phyloP scores from a whole-genome alignment of 92 coral and sea anemone genomes.

The Zoanthus sociatus region DNA sequence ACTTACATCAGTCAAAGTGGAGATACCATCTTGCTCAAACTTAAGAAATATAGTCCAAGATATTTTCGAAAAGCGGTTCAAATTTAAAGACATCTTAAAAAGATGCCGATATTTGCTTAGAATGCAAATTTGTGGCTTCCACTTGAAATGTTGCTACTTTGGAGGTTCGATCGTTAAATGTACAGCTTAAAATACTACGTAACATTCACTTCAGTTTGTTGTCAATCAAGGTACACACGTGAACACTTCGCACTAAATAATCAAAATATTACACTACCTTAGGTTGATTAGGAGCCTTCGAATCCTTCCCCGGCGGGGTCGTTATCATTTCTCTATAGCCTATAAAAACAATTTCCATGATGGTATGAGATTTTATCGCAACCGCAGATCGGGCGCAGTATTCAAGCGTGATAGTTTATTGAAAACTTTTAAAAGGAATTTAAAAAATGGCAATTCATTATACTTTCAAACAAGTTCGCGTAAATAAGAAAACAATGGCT shows the following conservation, averaged over 20 bases:
- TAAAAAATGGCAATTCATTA: slow-evolving; percentile 30
- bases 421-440: slow-evolving; percentile 35
- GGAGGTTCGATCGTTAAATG: slow-evolving; percentile 6
- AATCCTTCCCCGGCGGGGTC: slow-evolving; percentile 43
- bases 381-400: slow-evolving; percentile 33
- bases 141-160: slow-evolving; percentile 17
- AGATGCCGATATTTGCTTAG: slow-evolving; percentile 31
- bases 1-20: slow-evolving; percentile 11
- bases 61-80: slow-evolving; percentile 1
- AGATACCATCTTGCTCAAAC: background rate
- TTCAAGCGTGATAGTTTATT: slow-evolving; percentile 45
- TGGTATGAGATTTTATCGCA: slow-evolving; percentile 34
- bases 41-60: background rate
- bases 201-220: background rate
- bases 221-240: background rate
- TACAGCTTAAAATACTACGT: background rate
- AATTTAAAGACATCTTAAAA: slow-evolving; percentile 12
- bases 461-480: slow-evolving; percentile 41
- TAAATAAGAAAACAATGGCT: slow-evolving; percentile 34
- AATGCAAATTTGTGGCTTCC: slow-evolving; percentile 50
- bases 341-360: slow-evolving; percentile 39
- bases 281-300: background rate
- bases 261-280: slow-evolving; percentile 24
- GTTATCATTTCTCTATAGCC: slow-evolving; percentile 48
- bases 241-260: background rate